Percentiles rank a stretch among this genome's conserved stretches.
These are phyloP conservation scores for Penaeus chinensis DNA, from an alignment of 1,140 invertebrate species.

Conservation along the genomic window DNA sequence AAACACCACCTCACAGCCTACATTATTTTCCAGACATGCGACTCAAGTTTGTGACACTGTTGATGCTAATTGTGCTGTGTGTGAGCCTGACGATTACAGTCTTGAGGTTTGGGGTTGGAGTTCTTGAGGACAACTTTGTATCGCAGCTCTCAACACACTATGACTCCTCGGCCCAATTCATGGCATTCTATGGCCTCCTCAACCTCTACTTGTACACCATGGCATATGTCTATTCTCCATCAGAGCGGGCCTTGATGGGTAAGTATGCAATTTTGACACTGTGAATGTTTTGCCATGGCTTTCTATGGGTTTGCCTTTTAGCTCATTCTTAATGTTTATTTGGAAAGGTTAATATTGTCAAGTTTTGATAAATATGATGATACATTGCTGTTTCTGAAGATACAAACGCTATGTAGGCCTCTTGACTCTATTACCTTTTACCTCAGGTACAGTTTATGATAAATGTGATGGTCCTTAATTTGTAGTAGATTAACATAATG, in stretches of 20 bases:
- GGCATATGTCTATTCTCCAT: conserved; percentile 94
- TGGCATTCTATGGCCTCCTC: conserved; percentile 93
- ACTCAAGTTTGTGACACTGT: conserved; percentile 88
- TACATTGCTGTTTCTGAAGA: too few species aligned
- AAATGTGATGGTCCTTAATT: too few species aligned
- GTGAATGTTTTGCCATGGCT: not conserved
- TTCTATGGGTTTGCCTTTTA: not conserved
- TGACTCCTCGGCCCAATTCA: conserved; percentile 91
- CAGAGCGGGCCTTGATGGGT: conserved; percentile 76
- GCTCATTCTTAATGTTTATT: not conserved
- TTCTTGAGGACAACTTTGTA: conserved; percentile 93
- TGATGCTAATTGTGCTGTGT: conserved; percentile 86
- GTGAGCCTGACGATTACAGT: conserved; percentile 83
- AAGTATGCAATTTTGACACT: conserved; percentile 67
- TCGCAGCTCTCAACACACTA: conserved; percentile 74
- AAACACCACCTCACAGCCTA: conserved; percentile 11
- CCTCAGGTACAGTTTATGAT: too few species aligned
- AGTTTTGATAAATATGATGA: too few species aligned
- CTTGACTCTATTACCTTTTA: too few species aligned
- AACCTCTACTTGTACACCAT: conserved; percentile 95
- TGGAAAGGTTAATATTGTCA: too few species aligned
- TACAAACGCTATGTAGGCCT: too few species aligned
- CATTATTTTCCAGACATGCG: conserved; percentile 81
- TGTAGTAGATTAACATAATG: too few species aligned
- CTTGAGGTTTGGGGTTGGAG: conserved; percentile 86